Conservation (phyloP, 2,888 invertebrate genomes). For the Cheilosia vulpina region DNA sequence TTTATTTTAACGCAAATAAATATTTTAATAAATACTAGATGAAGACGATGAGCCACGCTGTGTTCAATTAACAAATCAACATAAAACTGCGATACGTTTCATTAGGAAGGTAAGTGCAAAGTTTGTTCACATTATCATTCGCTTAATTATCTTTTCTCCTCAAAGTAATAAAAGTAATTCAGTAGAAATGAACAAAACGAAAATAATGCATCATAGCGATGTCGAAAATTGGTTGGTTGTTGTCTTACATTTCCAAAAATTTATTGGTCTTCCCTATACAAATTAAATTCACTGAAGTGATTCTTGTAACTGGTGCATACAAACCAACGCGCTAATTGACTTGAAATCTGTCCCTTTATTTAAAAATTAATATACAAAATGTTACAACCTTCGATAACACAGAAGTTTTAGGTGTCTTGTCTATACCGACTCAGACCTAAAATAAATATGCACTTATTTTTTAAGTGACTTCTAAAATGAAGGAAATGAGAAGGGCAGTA, state of each 20-base stretch:
- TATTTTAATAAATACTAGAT: slow-evolving; percentile 84
- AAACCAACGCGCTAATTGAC: too few species aligned
- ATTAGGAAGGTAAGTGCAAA: slow-evolving; percentile 91
- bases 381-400: too few species aligned
- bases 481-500: too few species aligned
- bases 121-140: slow-evolving; percentile 24
- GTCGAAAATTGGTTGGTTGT: not conserved
- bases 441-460: too few species aligned
- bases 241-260: too few species aligned
- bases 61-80: slow-evolving; percentile 92
- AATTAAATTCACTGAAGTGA: not conserved
- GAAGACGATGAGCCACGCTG: slow-evolving; percentile 92
- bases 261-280: too few species aligned
- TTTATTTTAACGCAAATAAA: slow-evolving; percentile 38
- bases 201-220: slow-evolving; percentile 24
- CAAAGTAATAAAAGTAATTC: not conserved
- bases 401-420: too few species aligned
- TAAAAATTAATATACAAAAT: too few species aligned
- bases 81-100: slow-evolving; percentile 95
- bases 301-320: too few species aligned
- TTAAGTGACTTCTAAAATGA: too few species aligned
- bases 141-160: slow-evolving; percentile 16
- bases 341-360: too few species aligned
- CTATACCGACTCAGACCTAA: too few species aligned
- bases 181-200: slow-evolving; percentile 3